Evolutionary conservation across 2,113 vertebrate species (phyloP).

Genomic region (Australoheros scitulus): DNA sequence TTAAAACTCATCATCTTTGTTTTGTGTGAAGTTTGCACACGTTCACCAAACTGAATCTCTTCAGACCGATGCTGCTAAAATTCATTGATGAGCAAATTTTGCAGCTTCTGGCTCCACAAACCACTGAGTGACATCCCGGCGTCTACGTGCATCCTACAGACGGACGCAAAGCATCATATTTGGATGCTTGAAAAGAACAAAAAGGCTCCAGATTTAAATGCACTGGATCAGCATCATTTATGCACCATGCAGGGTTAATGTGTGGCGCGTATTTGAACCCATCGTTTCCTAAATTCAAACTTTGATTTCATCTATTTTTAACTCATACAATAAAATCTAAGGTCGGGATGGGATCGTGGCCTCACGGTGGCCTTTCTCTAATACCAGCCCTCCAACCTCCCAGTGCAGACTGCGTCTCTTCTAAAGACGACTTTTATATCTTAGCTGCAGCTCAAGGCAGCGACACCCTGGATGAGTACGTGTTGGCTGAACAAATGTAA

Average conservation of each 20-base stretch:
- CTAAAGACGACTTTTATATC: neutral
- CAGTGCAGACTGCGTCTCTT: no score
- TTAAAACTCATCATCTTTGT: no score
- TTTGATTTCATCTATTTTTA: neutral
- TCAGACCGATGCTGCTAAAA: neutral
- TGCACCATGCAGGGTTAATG: neutral
- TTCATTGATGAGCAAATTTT: neutral
- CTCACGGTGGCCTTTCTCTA: no score
- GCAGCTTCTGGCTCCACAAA: neutral
- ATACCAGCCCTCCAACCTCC: no score
- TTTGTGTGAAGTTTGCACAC: neutral
- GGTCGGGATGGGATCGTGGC: no score
- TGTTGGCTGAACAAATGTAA: neutral
- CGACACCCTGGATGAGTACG: neutral
- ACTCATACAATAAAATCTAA: neutral
- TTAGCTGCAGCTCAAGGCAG: neutral
- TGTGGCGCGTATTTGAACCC: fast-evolving
- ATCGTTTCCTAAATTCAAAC: no score
- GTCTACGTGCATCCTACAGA: neutral
- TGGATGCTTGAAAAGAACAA: neutral
- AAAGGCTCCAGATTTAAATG: neutral
- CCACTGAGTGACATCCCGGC: neutral
- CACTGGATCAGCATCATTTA: neutral
- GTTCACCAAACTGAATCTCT: neutral
- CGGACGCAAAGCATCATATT: neutral